Evolutionary conservation across 2,888 invertebrate species (phyloP).

Genomic region (Drosophila ezoana): DNA sequence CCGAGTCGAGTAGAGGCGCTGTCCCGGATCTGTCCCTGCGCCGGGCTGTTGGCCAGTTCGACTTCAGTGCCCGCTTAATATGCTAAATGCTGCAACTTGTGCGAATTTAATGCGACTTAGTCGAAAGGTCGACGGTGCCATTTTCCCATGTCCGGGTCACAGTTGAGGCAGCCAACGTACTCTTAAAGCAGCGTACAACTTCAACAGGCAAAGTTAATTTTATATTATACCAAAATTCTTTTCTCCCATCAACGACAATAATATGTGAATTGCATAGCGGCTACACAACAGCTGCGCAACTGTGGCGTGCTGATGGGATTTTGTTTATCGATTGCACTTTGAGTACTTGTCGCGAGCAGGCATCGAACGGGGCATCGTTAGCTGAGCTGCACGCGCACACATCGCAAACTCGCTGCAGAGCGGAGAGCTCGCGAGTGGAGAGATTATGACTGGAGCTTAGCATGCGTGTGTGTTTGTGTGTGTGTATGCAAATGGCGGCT

Average conservation of each 20-base stretch:
- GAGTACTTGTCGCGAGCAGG: slow-evolving; percentile 61
- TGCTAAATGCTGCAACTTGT: slow-evolving; percentile 68
- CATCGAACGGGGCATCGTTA: slow-evolving; percentile 37
- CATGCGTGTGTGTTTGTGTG: neutral
- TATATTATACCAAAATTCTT: too few relatives aligned
- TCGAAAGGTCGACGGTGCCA: neutral
- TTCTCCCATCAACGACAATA: neutral
- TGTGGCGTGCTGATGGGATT: neutral
- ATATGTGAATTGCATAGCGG: neutral
- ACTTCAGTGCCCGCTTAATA: slow-evolving; percentile 60
- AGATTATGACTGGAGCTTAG: neutral
- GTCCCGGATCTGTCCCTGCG: slow-evolving; percentile 25
- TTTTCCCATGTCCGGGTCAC: neutral
- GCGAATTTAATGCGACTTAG: slow-evolving; percentile 58
- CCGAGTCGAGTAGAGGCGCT: neutral
- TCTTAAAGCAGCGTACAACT: neutral
- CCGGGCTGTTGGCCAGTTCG: slow-evolving; percentile 39
- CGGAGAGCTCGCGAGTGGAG: neutral
- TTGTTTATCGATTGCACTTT: slow-evolving; percentile 59
- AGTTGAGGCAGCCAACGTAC: neutral
- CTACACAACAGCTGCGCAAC: slow-evolving; percentile 10
- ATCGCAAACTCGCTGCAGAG: neutral
- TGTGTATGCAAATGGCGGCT: slow-evolving; percentile 56
- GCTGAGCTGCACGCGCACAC: slow-evolving; percentile 13
- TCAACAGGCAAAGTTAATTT: neutral